These are phyloP conservation scores for Odontamblyopus lacepedii DNA, from an alignment of 2,797 vertebrate genomes.

Conservation along the genomic window DNA sequence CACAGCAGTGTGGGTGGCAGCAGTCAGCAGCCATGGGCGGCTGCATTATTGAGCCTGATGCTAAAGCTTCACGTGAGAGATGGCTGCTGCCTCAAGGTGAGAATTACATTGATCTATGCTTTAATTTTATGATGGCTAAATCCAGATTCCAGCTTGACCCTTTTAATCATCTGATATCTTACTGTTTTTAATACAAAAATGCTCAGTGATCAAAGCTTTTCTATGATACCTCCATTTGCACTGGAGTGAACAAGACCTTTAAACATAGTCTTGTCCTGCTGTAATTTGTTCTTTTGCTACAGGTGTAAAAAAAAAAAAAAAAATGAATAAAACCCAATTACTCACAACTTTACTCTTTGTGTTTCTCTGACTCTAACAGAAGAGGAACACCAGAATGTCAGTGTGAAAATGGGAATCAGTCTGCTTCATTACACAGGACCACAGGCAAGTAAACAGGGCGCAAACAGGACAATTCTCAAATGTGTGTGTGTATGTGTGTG, in stretches of 20 bases:
- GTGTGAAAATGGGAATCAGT: slow-evolving; percentile 36
- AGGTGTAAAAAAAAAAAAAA: background rate
- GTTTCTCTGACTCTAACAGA: slow-evolving; percentile 16
- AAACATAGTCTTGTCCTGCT: no score
- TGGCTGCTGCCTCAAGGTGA: slow-evolving; percentile 67
- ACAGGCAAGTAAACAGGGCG: slow-evolving; percentile 45
- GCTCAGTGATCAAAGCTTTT: no score
- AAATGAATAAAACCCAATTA: background rate
- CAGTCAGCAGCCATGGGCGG: slow-evolving; percentile 57
- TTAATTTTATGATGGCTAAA: slow-evolving; percentile 83
- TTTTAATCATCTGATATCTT: slow-evolving; percentile 72
- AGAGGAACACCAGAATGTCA: slow-evolving; percentile 16
- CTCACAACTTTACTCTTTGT: background rate
- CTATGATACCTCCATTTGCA: no score
- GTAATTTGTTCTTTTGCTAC: background rate
- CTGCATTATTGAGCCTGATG: slow-evolving; percentile 67
- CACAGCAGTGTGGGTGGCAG: slow-evolving; percentile 28
- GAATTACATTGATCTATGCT: slow-evolving; percentile 77
- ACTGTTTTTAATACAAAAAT: slow-evolving; percentile 65
- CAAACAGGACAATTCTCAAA: slow-evolving; percentile 45
- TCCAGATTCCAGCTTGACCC: slow-evolving; percentile 67
- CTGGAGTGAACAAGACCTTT: no score
- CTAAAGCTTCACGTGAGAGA: slow-evolving; percentile 63
- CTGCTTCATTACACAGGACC: slow-evolving; percentile 52
- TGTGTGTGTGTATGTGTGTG: slow-evolving; percentile 2